Percentiles rank a stretch among this genome's conserved stretches.
Conservation (phyloP, 2,113 vertebrate species). For the Macquaria australasica region DNA sequence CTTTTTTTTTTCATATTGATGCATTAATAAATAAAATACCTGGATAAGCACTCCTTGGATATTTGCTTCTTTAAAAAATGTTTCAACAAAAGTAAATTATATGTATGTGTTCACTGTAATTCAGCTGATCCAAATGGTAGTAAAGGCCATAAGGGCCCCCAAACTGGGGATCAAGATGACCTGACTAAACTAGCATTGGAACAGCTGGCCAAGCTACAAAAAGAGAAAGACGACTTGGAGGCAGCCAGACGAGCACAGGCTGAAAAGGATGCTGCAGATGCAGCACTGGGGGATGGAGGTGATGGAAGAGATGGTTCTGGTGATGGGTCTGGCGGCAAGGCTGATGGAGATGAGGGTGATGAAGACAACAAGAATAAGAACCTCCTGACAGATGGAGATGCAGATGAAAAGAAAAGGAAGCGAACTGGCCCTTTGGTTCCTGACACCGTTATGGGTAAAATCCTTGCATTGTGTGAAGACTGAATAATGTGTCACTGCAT, state of each 20-base stretch:
- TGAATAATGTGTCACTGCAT: not conserved
- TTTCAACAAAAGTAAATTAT: not conserved
- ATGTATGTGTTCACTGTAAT: constrained; percentile 5
- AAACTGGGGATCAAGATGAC: constrained; percentile 29
- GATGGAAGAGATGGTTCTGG: constrained; percentile 7
- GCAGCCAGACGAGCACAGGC: constrained; percentile 29
- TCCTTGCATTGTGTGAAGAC: not conserved
- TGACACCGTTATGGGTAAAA: constrained; percentile 69
- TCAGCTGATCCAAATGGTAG: constrained; percentile 65
- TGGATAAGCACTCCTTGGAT: not conserved
- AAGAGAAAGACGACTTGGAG: constrained; percentile 38
- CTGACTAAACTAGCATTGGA: constrained; percentile 46
- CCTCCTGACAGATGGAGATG: constrained; percentile 32
- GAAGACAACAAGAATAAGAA: constrained; percentile 46
- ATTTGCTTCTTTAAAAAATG: not conserved
- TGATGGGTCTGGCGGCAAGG: constrained; percentile 7
- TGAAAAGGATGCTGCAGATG: constrained; percentile 39
- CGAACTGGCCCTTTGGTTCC: constrained; percentile 60
- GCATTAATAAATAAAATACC: not conserved
- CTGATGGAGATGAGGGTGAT: constrained; percentile 23
- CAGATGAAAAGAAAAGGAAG: constrained; percentile 60
- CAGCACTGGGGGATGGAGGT: constrained; percentile 1
- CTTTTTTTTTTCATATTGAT: not conserved
- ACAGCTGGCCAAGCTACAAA: constrained; percentile 53
- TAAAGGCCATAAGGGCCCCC: constrained; percentile 42